Evolutionary conservation across 2,797 vertebrate genomes (phyloP).

Genomic region (Chrysocyon brachyurus): DNA sequence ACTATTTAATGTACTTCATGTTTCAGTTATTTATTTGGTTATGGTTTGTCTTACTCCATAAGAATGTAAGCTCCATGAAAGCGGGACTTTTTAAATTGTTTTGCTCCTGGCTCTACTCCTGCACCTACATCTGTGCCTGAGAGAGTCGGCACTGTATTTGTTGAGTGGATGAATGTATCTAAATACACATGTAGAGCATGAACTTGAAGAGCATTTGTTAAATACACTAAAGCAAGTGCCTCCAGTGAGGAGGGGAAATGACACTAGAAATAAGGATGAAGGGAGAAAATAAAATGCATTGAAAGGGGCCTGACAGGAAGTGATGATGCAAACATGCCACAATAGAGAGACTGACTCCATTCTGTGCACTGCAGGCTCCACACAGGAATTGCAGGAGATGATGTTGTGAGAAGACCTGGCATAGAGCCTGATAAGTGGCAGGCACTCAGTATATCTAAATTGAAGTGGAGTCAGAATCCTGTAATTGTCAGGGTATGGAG

Average conservation of each 20-base stretch:
- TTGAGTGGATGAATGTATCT: not conserved
- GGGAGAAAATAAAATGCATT: not conserved
- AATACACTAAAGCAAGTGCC: not conserved
- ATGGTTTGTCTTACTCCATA: not conserved
- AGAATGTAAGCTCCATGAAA: not conserved
- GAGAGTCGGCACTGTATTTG: not conserved
- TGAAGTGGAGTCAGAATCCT: not conserved
- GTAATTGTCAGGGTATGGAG: not conserved
- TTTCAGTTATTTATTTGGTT: not conserved
- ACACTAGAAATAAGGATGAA: not conserved
- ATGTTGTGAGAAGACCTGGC: not conserved
- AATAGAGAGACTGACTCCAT: not conserved
- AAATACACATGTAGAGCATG: not conserved
- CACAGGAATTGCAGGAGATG: not conserved
- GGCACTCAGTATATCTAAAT: not conserved
- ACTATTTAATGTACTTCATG: not conserved
- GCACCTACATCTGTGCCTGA: not conserved
- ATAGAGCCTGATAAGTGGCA: not conserved
- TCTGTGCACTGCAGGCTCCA: not conserved
- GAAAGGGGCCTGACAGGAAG: not conserved
- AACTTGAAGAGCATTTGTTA: not conserved
- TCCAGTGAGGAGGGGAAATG: not conserved
- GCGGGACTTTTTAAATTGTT: not conserved
- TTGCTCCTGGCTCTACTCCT: not conserved
- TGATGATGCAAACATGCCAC: not conserved